Base-by-base conservation (phyloP, 1,140 invertebrate species). In the Caenorhabditis latens region DNA sequence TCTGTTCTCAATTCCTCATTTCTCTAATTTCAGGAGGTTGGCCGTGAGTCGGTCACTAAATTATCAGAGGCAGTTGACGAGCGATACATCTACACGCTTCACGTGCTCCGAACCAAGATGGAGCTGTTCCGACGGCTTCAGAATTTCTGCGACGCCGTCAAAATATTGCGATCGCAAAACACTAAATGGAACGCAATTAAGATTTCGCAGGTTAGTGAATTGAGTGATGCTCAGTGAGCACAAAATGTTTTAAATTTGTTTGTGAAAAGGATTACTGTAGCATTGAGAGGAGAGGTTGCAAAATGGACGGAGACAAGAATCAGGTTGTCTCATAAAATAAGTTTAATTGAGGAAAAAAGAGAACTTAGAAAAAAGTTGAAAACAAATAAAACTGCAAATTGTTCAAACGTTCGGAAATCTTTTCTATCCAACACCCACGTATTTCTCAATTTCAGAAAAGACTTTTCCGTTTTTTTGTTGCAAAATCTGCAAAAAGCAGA, bases 71-170 rank as follows among this genome's bases (percentile, higher is more conserved):
- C 61, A 50, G 65, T 86, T 46, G 71, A 75, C 86, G 86, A 86
- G 32, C 61, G 86, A 86, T 84, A 79, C 75, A 71, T 58, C 46
- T 58, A 84, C 55, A 84, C 86, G 61, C 55, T 53, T 24, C 32
- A 55, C 43, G 79, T 88, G 55, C 85, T 88, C 32, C 75, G 82
- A 43, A 86, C 61, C 63, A 88, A 88, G 57, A 88, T 88, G 87
- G 87, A 88, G 83, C 65, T 88, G 48, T 88, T 88, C 79, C 79
- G 57, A 67, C 84, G 87, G 57, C 87, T 88, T 21, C 84, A 88
- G 65, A 82, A 87, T 42, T 86, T 88, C 40, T 87, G 87, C 87
- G 87, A 89, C 83, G 84, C 86, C 50, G 79, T 88, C 42, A 83
- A 84, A 55, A 43, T 43, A 65, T 55, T 89, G 84, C 65, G 84